Evolutionary conservation across 2,888 invertebrate species (phyloP), one percentile per base, ranked within the genome.

Genomic region (Sphinx pinastri): DNA sequence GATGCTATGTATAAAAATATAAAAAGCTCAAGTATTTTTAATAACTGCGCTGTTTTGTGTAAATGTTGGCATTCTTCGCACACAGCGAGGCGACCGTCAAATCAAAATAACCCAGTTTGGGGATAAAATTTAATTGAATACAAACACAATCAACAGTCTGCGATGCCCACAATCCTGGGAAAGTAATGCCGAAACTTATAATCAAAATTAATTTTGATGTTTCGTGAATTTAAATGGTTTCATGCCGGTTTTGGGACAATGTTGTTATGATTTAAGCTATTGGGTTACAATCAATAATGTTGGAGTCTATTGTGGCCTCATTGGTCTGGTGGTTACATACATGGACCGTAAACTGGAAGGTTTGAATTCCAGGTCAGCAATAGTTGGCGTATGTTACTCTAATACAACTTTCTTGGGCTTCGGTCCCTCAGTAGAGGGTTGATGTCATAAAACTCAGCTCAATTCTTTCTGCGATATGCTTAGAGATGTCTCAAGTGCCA

Each of bases 81-180:
- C 47, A 25, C 45, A 45, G 45, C 2, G 45, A 63, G 19, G 19
- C 14, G 16, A 19, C 19, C 19, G 19, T 13, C 11, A 47, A 19
- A 63, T 13, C 63, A 63, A 49, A 63, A 63, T 49, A 49, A 49
- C 63, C 7, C 13, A 47, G 63, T 13, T 55, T 25, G 13, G 63
- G 57, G 49, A 63, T 63, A 63, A 63, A 63, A 79, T 80, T 81
- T 77, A 82, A 85, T 84, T 80, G 79, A 85, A 84, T 77, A 77
- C 77, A 83, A 84, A 85, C 78, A 84, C 76, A 83, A 83, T 81
- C 77, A 77, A 71, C 47, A 51, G 67, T 66, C 31, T 68, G 38
- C 52, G 70, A 68, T 73, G 72, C 74, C 63, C 75, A 73, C 75
- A 76, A 74, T 76, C 72, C 73, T 60, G 63, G 54, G 68, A 67